Percentiles rank a stretch among this genome's conserved stretches.
Conservation (phyloP, 2,113 vertebrate genomes). For the Vulpes lagopus region DNA sequence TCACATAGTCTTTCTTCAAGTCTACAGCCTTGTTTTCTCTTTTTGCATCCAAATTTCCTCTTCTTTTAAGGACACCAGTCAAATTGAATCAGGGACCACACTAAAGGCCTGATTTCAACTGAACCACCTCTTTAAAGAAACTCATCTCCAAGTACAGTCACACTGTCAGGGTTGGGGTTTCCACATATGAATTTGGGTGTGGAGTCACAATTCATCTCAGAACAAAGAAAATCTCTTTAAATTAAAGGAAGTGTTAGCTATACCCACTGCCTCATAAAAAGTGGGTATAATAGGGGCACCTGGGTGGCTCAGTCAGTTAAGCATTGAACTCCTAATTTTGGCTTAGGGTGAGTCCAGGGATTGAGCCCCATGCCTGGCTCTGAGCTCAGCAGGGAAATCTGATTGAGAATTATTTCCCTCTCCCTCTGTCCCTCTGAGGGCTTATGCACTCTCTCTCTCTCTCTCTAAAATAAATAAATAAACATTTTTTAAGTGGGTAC, state of each 20-base stretch:
- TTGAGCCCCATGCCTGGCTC: not conserved
- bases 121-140: not conserved
- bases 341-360: not conserved
- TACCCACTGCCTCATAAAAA: not conserved
- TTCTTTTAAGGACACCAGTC: not conserved
- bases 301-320: not conserved
- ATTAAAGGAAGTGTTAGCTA: not conserved
- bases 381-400: not conserved
- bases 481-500: not conserved
- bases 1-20: too few relatives aligned
- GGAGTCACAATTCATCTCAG: not conserved
- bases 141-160: not conserved
- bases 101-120: not conserved
- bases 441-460: not conserved
- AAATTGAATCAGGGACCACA: not conserved
- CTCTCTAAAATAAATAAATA: not conserved
- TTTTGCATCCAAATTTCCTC: not conserved
- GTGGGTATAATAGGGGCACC: not conserved
- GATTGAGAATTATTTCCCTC: not conserved
- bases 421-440: not conserved
- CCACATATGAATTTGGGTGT: not conserved
- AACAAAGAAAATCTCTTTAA: not conserved
- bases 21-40: not conserved
- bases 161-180: not conserved
- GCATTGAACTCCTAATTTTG: not conserved